Base-by-base conservation (phyloP, 2,113 vertebrate genomes). In the Phoxinus phoxinus region DNA sequence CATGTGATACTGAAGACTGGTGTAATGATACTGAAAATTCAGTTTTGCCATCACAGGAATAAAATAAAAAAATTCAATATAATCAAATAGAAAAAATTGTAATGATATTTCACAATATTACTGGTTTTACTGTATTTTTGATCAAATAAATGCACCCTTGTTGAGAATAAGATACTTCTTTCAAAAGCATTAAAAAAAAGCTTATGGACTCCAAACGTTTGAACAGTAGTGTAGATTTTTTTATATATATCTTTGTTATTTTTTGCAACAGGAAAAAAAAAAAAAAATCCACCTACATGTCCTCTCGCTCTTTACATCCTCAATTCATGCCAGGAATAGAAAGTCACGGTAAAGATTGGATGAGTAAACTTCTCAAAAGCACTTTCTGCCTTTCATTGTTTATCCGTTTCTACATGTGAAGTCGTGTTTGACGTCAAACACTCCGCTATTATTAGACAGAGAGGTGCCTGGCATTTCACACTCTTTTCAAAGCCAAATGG, bases 401-500 rank as follows among this genome's bases (percentile, higher is more conserved):
- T 58, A 72, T 56, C 32, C 67, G 58, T 72, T 56, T 83, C 81
- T 83, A 72, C 48, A 72, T 71, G 30, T 71, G 48, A 41, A 72
- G 67, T 6, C 46, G 46, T 56, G 21, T 56, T 72, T 83, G 81
- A 83, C 65, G 65, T 83, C 81, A 69, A 53, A 69, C 41, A 69
- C 48, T 72, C 37, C 30, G n/a, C 56, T 81, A 81, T 81, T 65
- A 44, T 82, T 51, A 82, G 80, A 32, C 27, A 0, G 7, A 37
- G 59, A 67, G 61, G 41, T 67, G 58, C 41, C 61, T 65, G 61
- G 79, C 37, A 51, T 51, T 80, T 80, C 79, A 81, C 65, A 72
- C 65, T 81, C 79, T 23, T 72, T 72, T 35, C 81, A 56, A 72
- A 83, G 61, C 61, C 80, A 82, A 67, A 27, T 82, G 80, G 23